Base-by-base conservation (phyloP, 2,888 invertebrate genomes). In the Plusia festucae region DNA sequence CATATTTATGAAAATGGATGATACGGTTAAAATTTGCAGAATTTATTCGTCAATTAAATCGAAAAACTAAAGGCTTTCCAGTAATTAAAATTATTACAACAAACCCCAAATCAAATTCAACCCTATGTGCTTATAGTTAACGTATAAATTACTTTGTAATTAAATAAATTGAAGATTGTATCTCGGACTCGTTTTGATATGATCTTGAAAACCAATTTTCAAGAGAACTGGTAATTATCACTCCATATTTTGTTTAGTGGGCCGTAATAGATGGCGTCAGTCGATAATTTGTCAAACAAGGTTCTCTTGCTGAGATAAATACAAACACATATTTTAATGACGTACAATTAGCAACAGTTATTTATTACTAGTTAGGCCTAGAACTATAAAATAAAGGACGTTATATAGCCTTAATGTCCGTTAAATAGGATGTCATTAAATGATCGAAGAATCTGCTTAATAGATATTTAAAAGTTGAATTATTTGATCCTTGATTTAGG, bases 271-370 rank as follows among this genome's bases (percentile, higher is more conserved):
- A 75, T 77, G 75, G 70, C 65, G 80, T 73, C 62, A 64, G 20
- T 6, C 4, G 63, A 78, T 75, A 75, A 68, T 80, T 76, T 68
- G 56, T 65, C 60, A 68, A 69, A 62, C 16, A 16, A 57, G 46
- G 53, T 61, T 54, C 55, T 27, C 30, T n/a, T n/a, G n/a, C 51
- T 56, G 51, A 60, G 34, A 70, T 70, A 65, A 60, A 60, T 60
- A 40, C 20, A 15, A 46, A 53, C 15, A 68, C 58, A 52, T 16
- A 20, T 30, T 20, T 60, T 53, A 44, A 22, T 61, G 18, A 44
- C n/a, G 44, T 2, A 5, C 20, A 53, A 73, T 68, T 68, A 73
- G 40, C 16, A 7, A 7, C 7, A 8, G 54, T 53, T 51, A 54
- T 53, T 51, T 40, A 56, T 68, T 57, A 27, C 30, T 51, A 53